Evolutionary conservation across 2,888 invertebrate species (phyloP).

Genomic region (Lithosia quadra): DNA sequence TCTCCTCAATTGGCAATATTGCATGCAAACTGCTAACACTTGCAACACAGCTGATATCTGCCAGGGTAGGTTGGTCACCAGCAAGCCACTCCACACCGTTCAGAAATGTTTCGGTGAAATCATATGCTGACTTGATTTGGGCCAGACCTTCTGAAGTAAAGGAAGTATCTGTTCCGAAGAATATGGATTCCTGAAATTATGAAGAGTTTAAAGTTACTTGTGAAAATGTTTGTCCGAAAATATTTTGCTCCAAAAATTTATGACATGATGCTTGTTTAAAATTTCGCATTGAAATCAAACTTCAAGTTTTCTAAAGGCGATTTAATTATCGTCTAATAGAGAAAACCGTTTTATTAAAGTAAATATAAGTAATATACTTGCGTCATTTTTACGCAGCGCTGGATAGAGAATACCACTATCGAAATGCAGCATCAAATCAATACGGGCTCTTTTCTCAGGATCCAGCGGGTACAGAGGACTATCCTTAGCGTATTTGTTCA

Average conservation of each 20-base stretch:
- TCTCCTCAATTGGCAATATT: constrained; percentile 56
- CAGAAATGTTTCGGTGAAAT: constrained; percentile 80
- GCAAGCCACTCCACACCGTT: constrained; percentile 76
- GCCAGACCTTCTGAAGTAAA: constrained; percentile 43
- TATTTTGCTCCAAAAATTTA: too few relatives aligned
- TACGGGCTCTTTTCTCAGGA: constrained; percentile 73
- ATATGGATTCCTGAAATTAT: constrained; percentile 48
- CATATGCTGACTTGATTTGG: constrained; percentile 54
- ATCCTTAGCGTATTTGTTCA: constrained; percentile 84
- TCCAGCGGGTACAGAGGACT: constrained; percentile 85
- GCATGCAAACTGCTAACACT: constrained; percentile 73
- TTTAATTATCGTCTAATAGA: too few relatives aligned
- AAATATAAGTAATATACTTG: constrained; percentile 22
- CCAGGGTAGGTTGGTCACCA: constrained; percentile 85
- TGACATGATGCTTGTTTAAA: neutral
- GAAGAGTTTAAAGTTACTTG: neutral
- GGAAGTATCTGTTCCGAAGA: constrained; percentile 44
- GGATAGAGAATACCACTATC: constrained; percentile 82
- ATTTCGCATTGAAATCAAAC: neutral
- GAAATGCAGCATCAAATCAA: constrained; percentile 84
- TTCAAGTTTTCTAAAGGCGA: too few relatives aligned
- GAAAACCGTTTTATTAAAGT: neutral
- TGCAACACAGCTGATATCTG: constrained; percentile 84
- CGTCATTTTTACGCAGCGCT: constrained; percentile 66
- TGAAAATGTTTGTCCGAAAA: too few relatives aligned